Base-by-base conservation (phyloP, 1,140 invertebrate species). In the Armadillidium nasatum region DNA sequence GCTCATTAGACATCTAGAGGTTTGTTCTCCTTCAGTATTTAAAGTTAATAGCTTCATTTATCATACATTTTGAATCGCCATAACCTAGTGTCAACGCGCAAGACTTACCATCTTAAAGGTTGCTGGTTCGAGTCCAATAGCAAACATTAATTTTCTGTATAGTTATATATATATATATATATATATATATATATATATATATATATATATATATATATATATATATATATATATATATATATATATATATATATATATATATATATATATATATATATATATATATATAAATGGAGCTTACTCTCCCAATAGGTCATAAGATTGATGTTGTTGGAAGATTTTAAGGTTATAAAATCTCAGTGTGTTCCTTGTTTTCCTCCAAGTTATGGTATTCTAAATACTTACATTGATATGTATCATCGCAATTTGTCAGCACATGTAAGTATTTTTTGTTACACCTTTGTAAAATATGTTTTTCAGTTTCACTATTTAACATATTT, bases 381-480 rank as follows among this genome's bases (percentile, higher is more conserved):
- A 89, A 91, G 78, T 7, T 60, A 99, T 97, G 82, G 97, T 83
- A 97, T 99, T 80, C 90, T 96, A 4, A 91, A 93, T 80, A 90
- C 90, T 85, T 98, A 94, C 86, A 91, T 97, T 0, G 88, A 90
- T 81, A 96, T 99, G 92, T 99, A 99, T 83, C 97, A 99, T 84
- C 90, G 87, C 23, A 92, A 91, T 82, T 86, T 99, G 15, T 93
- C 94, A 0, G 88, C 88, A 78, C 94, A 95, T 88, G 92, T 94
- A 86, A 89, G 89, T 77, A 50, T 21, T 50, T 73, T 2, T n/a
- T n/a, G n/a, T n/a, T n/a, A n/a, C n/a, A n/a, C n/a, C n/a, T n/a
- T n/a, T n/a, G n/a, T n/a, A n/a, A n/a, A n/a, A n/a, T n/a, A n/a
- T n/a, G n/a, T n/a, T n/a, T n/a, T n/a, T n/a, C n/a, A n/a, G n/a